These are phyloP conservation scores for Megaceryle maxima DNA, from an alignment of 2,113 vertebrate species.

Conservation along the genomic window DNA sequence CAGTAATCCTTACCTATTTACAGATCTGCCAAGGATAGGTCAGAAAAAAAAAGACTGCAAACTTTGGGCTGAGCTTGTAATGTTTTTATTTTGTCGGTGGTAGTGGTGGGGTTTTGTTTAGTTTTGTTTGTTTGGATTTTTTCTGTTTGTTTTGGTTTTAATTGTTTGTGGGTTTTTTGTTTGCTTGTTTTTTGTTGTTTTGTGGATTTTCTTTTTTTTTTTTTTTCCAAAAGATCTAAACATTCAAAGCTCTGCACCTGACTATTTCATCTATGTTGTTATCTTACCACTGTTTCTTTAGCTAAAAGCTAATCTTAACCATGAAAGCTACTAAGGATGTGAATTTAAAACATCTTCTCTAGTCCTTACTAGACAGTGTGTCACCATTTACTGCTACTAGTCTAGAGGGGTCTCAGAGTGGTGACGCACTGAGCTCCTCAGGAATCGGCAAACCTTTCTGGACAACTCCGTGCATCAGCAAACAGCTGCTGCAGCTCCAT, in stretches of 20 bases:
- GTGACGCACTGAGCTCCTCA: neutral
- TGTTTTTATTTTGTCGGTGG: too few species aligned
- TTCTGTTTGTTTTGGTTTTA: too few species aligned
- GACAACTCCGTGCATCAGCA: fast-evolving
- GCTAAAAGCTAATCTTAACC: neutral
- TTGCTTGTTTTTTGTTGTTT: too few species aligned
- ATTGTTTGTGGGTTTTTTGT: too few species aligned
- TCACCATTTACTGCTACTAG: neutral
- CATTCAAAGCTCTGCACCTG: neutral
- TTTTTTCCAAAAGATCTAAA: fast-evolving
- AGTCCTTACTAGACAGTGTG: neutral
- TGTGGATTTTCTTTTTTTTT: too few species aligned
- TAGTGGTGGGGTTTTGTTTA: too few species aligned
- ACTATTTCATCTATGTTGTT: neutral
- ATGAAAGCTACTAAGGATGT: neutral
- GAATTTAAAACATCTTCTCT: neutral
- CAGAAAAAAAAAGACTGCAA: neutral
- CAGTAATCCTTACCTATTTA: neutral
- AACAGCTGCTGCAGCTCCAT: neutral
- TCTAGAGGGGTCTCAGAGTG: neutral
- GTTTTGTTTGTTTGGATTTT: too few species aligned
- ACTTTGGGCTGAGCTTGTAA: neutral
- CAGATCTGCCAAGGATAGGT: neutral
- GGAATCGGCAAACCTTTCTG: neutral
- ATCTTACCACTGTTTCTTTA: neutral